A percentile compares a stretch with the other conserved stretches of the same genome.
Conservation (phyloP, 2,888 invertebrate genomes). For the Tridacna crocea region DNA sequence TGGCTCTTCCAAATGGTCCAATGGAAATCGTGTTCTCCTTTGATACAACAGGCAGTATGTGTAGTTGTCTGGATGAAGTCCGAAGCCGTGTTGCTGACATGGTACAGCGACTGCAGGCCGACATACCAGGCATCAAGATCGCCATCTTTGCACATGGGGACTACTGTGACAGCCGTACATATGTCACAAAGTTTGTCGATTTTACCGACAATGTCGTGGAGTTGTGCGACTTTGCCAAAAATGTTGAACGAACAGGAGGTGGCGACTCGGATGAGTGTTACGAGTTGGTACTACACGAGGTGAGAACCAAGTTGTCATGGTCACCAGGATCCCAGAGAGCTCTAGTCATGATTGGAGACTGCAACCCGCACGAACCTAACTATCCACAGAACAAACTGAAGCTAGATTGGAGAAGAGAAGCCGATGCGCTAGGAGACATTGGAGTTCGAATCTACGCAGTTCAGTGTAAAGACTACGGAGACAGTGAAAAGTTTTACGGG, state of each 20-base stretch:
- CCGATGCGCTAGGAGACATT: conserved; percentile 63
- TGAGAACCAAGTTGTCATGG: conserved; percentile 77
- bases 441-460: conserved; percentile 72
- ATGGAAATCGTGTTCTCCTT: conserved; percentile 79
- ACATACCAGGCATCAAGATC: conserved; percentile 79
- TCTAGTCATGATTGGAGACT: conserved; percentile 81
- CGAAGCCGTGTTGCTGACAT: conserved; percentile 75
- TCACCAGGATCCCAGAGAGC: conserved; percentile 77
- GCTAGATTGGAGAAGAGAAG: conserved; percentile 78
- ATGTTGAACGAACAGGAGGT: conserved; percentile 73
- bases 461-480: conserved; percentile 56
- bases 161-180: conserved; percentile 73
- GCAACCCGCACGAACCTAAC: conserved; percentile 76
- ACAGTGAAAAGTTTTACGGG: conserved; percentile 68
- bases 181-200: conserved; percentile 66
- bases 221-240: conserved; percentile 70
- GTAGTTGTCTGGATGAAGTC: conserved; percentile 67
- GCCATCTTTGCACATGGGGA: conserved; percentile 82
- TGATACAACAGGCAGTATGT: conserved; percentile 80
- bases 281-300: conserved; percentile 80
- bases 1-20: conserved; percentile 62
- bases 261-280: conserved; percentile 82
- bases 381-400: conserved; percentile 70
- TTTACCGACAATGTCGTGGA: conserved; percentile 60
- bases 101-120: conserved; percentile 79